Conservation (phyloP, 2,888 invertebrate genomes). For the Adela reaumurella region DNA sequence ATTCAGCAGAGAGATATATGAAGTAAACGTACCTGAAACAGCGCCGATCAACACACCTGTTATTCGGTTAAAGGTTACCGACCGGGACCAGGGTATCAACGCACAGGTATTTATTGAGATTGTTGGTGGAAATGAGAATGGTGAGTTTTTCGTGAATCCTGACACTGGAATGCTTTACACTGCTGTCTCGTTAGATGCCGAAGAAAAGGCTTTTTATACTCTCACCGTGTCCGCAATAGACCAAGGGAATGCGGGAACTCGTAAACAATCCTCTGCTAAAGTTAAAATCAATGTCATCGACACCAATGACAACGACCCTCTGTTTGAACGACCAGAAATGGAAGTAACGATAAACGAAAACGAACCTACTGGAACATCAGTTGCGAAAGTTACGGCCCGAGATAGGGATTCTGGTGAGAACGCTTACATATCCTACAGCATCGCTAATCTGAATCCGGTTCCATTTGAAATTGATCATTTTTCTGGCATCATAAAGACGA, state of each 20-base stretch:
- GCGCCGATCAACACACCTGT: slow-evolving; percentile 87
- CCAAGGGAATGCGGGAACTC: slow-evolving; percentile 76
- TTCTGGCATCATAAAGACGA: slow-evolving; percentile 83
- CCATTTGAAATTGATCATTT: slow-evolving; percentile 97
- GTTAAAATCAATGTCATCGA: slow-evolving; percentile 86
- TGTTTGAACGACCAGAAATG: slow-evolving; percentile 70
- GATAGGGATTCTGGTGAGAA: slow-evolving; percentile 93
- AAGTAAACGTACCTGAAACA: slow-evolving; percentile 83
- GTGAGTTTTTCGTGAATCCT: slow-evolving; percentile 82
- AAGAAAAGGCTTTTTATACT: slow-evolving; percentile 77
- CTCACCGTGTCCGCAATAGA: slow-evolving; percentile 88
- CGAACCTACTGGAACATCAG: slow-evolving; percentile 78
- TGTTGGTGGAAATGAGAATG: slow-evolving; percentile 87
- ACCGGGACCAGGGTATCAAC: slow-evolving; percentile 79
- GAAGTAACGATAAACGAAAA: slow-evolving; percentile 82
- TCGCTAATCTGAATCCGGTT: slow-evolving; percentile 83
- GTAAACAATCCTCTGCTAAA: slow-evolving; percentile 86
- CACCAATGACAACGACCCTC: slow-evolving; percentile 92
- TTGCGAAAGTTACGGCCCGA: slow-evolving; percentile 78
- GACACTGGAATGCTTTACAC: slow-evolving; percentile 89
- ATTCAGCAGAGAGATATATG: slow-evolving; percentile 82
- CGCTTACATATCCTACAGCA: slow-evolving; percentile 91
- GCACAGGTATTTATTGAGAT: slow-evolving; percentile 84
- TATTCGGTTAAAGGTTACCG: slow-evolving; percentile 80
- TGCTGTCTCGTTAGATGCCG: slow-evolving; percentile 77